Evolutionary conservation across 1,140 invertebrate species (phyloP).

Genomic region (Diorhabda carinulata): DNA sequence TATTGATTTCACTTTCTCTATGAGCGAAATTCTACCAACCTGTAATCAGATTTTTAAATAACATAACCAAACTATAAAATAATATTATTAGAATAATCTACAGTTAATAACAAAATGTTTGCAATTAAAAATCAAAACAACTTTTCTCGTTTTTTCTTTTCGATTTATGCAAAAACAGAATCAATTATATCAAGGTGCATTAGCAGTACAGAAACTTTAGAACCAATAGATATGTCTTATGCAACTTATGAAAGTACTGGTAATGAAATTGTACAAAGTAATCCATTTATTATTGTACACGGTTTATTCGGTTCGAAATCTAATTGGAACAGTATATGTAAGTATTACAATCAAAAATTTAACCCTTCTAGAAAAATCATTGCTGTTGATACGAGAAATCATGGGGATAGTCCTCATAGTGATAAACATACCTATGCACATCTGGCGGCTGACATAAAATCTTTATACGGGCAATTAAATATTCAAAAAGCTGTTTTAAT

Average conservation of each 20-base stretch:
- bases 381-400: conserved; percentile 82
- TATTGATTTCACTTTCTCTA: no score
- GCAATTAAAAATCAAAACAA: no score
- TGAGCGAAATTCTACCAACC: no score
- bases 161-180: not conserved
- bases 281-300: conserved; percentile 78
- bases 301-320: conserved; percentile 80
- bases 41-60: no score
- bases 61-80: no score
- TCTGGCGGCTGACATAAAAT: conserved; percentile 69
- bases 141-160: no score
- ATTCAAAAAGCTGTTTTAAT: conserved; percentile 65
- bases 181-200: not conserved
- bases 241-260: conserved; percentile 54
- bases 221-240: conserved; percentile 56
- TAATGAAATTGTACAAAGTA: conserved; percentile 33
- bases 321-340: conserved; percentile 80
- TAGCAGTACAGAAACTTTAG: conserved; percentile 17
- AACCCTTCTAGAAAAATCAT: conserved; percentile 63
- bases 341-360: conserved; percentile 63
- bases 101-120: no score
- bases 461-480: conserved; percentile 58
- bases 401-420: conserved; percentile 83
- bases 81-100: no score
- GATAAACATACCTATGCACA: conserved; percentile 64